Conservation (phyloP, 2,797 vertebrate genomes). For the Malurus splendens region DNA sequence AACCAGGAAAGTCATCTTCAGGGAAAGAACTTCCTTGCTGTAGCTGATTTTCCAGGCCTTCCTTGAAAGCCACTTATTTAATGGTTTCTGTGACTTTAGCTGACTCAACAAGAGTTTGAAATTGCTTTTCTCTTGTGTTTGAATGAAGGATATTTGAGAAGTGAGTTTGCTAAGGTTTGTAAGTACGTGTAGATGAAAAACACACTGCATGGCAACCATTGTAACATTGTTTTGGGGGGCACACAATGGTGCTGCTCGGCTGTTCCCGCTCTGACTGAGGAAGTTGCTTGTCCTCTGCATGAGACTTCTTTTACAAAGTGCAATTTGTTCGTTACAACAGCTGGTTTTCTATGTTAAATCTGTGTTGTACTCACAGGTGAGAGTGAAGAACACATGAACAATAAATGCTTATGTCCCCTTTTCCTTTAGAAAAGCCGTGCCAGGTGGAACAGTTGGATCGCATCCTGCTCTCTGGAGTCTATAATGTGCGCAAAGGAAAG, state of each 20-base stretch:
- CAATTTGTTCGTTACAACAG: background rate
- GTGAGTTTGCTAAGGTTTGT: background rate
- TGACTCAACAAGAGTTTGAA: background rate
- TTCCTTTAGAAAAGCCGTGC: slow-evolving; percentile 82
- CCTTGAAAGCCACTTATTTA: background rate
- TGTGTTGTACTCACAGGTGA: background rate
- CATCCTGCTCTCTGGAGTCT: slow-evolving; percentile 87
- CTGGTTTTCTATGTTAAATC: background rate
- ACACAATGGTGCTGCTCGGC: background rate
- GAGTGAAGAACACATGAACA: background rate
- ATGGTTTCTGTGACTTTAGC: background rate
- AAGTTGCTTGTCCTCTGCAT: background rate
- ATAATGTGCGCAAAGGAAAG: slow-evolving; percentile 92
- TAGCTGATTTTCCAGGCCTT: background rate
- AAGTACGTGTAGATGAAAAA: background rate
- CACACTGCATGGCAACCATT: background rate
- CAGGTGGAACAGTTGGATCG: slow-evolving; percentile 90
- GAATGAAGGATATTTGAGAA: background rate
- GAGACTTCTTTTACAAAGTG: background rate
- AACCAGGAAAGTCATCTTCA: background rate
- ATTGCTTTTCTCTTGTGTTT: background rate
- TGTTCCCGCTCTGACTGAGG: background rate
- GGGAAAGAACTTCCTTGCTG: background rate
- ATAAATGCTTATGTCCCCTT: background rate
- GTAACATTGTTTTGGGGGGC: background rate